These are phyloP conservation scores for Parnassius orleans DNA, from an alignment of 2,888 invertebrate genomes.

Conservation along the genomic window DNA sequence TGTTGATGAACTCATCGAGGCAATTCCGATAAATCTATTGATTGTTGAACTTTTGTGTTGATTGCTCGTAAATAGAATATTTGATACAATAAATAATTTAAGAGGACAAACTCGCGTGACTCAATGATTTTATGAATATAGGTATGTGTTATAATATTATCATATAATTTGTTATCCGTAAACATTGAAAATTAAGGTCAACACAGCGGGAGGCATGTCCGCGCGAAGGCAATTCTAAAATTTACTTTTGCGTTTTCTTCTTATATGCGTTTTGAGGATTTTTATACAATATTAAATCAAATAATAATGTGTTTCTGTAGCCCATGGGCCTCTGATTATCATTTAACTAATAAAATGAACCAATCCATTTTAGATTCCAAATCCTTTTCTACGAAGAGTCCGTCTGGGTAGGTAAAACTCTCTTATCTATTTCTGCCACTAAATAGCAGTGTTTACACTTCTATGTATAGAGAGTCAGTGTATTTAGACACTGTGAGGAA, in stretches of 20 bases:
- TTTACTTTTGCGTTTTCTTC: constrained; percentile 16
- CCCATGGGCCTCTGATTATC: too few species aligned
- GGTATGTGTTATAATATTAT: constrained; percentile 38
- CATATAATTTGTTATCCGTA: constrained; percentile 33
- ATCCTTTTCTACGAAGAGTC: too few species aligned
- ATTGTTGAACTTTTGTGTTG: constrained; percentile 49
- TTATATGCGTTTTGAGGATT: constrained; percentile 18
- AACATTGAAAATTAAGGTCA: constrained; percentile 28
- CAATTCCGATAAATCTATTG: constrained; percentile 62
- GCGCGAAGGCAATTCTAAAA: constrained; percentile 18
- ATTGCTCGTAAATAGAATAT: constrained; percentile 52
- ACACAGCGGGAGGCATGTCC: constrained; percentile 22
- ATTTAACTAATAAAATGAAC: too few species aligned
- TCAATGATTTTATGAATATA: constrained; percentile 35
- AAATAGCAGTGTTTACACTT: too few species aligned
- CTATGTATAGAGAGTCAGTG: too few species aligned
- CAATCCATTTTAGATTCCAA: too few species aligned
- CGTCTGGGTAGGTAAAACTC: too few species aligned
- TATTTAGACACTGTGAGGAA: too few species aligned
- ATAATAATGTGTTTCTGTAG: neutral
- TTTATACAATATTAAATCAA: constrained; percentile 24
- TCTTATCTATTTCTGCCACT: too few species aligned
- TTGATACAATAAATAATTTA: constrained; percentile 49
- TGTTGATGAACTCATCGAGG: constrained; percentile 74
- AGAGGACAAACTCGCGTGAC: constrained; percentile 39